These are phyloP conservation scores for Plumapathes pennacea DNA, from an alignment of 92 coral and sea anemone species.

Conservation along the genomic window DNA sequence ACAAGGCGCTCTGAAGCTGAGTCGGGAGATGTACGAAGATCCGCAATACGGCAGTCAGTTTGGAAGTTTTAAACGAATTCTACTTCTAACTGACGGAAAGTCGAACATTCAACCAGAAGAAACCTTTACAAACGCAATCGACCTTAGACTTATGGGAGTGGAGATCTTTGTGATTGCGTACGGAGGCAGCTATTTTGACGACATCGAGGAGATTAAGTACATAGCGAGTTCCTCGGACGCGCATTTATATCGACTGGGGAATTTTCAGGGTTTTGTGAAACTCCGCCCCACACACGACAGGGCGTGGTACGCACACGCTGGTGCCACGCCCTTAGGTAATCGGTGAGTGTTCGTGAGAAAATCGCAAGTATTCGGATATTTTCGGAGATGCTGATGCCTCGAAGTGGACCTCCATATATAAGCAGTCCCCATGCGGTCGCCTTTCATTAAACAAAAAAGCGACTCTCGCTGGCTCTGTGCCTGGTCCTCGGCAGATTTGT, in stretches of 20 bases:
- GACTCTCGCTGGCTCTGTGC: too few species aligned
- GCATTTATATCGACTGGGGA: conserved; percentile 78
- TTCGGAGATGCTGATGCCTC: too few species aligned
- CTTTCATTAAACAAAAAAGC: too few species aligned
- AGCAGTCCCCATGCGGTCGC: too few species aligned
- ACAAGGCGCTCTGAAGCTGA: conserved; percentile 67
- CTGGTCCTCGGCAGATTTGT: too few species aligned
- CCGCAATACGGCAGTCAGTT: conserved; percentile 37
- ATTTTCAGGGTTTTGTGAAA: conserved; percentile 55
- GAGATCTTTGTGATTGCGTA: conserved; percentile 82
- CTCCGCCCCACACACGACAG: too few species aligned
- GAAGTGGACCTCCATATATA: too few species aligned
- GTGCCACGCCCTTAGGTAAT: too few species aligned
- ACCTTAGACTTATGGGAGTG: conserved; percentile 52
- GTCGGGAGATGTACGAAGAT: conserved; percentile 37
- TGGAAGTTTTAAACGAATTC: conserved; percentile 60
- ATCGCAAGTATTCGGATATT: too few species aligned
- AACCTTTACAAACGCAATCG: conserved; percentile 60
- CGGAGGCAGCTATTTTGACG: conserved; percentile 69
- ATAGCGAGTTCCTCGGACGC: conserved; percentile 72
- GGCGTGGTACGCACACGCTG: too few species aligned
- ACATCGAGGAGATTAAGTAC: conserved; percentile 62
- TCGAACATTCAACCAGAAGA: conserved; percentile 53
- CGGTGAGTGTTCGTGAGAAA: too few species aligned
- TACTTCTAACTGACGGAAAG: conserved; percentile 81